Conservation (phyloP, 1,140 invertebrate genomes). For the Lasioglossum baleicum region DNA sequence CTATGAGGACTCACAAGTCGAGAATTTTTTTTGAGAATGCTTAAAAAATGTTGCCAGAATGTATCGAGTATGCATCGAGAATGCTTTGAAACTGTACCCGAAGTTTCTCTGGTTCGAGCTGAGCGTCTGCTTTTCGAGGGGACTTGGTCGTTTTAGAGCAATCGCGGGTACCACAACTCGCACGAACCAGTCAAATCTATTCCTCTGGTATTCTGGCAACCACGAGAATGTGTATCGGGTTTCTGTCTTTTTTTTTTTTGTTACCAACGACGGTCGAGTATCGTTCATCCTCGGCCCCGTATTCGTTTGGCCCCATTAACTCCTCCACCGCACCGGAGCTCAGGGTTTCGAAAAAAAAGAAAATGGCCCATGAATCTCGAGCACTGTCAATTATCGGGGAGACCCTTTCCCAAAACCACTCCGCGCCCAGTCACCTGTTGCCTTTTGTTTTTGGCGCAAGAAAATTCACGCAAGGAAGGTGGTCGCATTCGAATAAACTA, state of each 20-base stretch:
- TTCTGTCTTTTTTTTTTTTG: constrained; percentile 26
- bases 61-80: no score
- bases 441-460: neutral
- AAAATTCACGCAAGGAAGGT: neutral
- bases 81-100: constrained; percentile 26
- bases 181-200: neutral
- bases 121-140: neutral
- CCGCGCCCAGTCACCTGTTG: neutral
- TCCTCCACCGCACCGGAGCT: neutral
- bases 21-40: neutral
- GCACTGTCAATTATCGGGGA: constrained; percentile 14
- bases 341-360: neutral
- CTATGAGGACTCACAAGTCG: constrained; percentile 12
- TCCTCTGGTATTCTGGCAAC: neutral
- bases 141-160: neutral
- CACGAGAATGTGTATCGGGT: constrained; percentile 8
- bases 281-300: constrained; percentile 1
- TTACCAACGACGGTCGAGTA: neutral
- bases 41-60: no score
- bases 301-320: constrained; percentile 43
- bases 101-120: constrained; percentile 30
- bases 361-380: constrained; percentile 8
- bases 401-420: neutral
- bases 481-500: no score
- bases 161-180: neutral